A percentile compares a stretch with the other conserved stretches of the same genome.
Evolutionary conservation across 2,113 vertebrate species (phyloP).

Genomic region (Apaloderma vittatum): DNA sequence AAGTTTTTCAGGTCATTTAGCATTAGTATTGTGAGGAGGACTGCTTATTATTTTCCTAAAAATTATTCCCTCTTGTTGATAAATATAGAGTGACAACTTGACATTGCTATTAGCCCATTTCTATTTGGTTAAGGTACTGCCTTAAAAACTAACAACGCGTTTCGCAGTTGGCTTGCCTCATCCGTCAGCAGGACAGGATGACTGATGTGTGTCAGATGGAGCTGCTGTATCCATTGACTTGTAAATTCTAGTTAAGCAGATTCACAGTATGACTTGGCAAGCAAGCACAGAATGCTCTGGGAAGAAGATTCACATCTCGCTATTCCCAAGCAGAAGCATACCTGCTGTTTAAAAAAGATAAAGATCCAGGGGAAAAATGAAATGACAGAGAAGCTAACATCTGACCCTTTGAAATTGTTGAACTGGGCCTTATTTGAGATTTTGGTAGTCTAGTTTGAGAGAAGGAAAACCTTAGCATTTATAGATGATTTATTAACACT

Average conservation of each 20-base stretch:
- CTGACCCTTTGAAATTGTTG: not conserved
- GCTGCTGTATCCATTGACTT: not conserved
- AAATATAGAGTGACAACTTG: slow-evolving; percentile 25
- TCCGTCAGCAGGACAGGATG: not conserved
- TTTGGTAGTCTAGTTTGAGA: not conserved
- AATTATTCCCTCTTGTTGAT: slow-evolving; percentile 22
- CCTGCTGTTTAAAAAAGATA: not conserved
- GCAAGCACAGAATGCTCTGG: not conserved
- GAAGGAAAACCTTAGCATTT: not conserved
- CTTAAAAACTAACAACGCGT: not conserved
- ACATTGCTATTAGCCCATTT: not conserved
- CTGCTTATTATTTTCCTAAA: slow-evolving; percentile 42
- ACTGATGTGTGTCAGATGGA: slow-evolving; percentile 16
- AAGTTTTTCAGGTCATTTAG: slow-evolving; percentile 52
- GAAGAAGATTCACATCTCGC: not conserved
- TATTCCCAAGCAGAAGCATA: not conserved
- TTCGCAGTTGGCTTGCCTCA: not conserved
- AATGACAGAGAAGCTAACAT: not conserved
- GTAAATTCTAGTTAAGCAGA: not conserved
- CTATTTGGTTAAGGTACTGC: not conserved
- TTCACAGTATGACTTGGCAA: not conserved
- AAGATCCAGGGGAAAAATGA: not conserved
- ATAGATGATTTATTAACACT: not conserved
- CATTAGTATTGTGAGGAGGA: not conserved
- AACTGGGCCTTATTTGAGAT: not conserved